Conservation (phyloP, 1,140 invertebrate species). For the Rhopalosiphum padi region DNA sequence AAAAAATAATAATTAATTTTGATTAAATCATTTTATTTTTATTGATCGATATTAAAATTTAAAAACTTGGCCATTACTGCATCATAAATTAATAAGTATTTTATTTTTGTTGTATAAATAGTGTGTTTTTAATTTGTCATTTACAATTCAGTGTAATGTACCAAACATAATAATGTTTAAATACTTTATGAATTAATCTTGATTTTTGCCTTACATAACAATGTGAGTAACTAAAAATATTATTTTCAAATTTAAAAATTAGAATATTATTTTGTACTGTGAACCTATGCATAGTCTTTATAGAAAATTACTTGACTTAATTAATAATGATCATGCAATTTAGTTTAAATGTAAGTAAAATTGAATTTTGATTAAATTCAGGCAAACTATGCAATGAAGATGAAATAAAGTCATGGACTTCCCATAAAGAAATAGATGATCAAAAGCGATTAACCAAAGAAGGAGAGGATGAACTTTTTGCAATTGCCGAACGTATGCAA, state of each 20-base stretch:
- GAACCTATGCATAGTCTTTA: neutral
- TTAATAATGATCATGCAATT: neutral
- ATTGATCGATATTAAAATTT: neutral
- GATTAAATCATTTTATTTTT: neutral
- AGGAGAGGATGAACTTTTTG: slow-evolving; percentile 73
- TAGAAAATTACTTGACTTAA: neutral
- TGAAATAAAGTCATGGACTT: slow-evolving; percentile 67
- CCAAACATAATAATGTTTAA: neutral
- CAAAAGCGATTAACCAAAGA: slow-evolving; percentile 69
- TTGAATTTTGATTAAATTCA: neutral
- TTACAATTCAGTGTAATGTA: neutral
- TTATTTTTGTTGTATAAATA: neutral
- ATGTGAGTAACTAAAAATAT: neutral
- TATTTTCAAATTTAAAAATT: neutral
- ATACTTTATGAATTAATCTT: neutral
- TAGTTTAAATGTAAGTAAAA: neutral
- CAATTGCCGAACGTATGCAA: slow-evolving; percentile 72
- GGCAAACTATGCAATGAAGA: slow-evolving; percentile 62
- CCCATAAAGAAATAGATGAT: slow-evolving; percentile 63
- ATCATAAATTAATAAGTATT: neutral
- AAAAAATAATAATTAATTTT: no score
- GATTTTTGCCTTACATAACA: neutral
- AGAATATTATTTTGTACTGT: neutral
- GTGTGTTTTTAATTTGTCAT: neutral
- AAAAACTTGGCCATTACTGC: neutral